Evolutionary conservation across 2,797 vertebrate genomes (phyloP), one percentile per base, ranked within the genome.

Genomic region (Dromococcyx pavoninus): DNA sequence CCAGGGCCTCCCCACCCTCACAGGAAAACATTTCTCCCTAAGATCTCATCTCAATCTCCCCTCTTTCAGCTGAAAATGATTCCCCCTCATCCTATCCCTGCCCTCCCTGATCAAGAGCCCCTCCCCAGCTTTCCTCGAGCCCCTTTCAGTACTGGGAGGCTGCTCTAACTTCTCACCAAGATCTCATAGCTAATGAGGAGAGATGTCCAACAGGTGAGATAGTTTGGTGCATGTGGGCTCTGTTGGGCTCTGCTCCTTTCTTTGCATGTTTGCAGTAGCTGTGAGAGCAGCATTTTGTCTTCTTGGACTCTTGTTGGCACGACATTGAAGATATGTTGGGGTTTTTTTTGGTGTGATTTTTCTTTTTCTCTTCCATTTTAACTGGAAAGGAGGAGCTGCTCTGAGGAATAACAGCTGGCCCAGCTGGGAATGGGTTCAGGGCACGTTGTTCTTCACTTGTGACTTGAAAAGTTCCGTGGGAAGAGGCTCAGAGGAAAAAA

Each of bases 251-350:
- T 12, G 19, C 41, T 72, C 54, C 66, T 17, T 33, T 44, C 58
- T 65, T 60, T 1, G 0, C 16, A 3, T 1, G 1, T 2, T 0
- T 3, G 15, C 57, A 37, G 58, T 10, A 24, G 57, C 15, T 30
- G 5, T 12, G 32, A 37, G 27, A 66, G 70, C 37, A 35, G 41
- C 1, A 2, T 10, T 43, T 64, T 30, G 27, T 25, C 56, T 73
- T 53, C 10, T 1, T 8, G 18, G 30, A 37, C 17, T 17, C 8
- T 23, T 22, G 17, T 21, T 51, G 78, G 39, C 5, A 1, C 12
- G 27, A 43, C 17, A 30, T 78, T 23, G 57, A 53, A 33, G 13
- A 61, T 24, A n/a, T 23, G 19, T 19, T 58, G 54, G 18, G 23
- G 1, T 0, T 22, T 35, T 30, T 8, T 27, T 2, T 41, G 28